phyloP scores from a whole-genome alignment of 1,140 invertebrate species.

The Manduca sexta region DNA sequence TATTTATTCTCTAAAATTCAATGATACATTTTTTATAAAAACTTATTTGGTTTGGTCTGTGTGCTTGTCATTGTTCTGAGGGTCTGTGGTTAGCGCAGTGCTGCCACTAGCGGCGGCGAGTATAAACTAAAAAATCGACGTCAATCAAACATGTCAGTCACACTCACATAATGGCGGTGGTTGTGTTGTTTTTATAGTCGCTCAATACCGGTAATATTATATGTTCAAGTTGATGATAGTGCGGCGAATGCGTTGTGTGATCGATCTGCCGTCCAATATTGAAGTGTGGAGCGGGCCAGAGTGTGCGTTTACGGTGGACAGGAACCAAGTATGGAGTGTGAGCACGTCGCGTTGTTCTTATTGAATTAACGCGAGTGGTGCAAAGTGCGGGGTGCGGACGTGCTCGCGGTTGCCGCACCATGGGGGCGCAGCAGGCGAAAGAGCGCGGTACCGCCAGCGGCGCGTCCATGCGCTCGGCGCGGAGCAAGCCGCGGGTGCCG shows the following conservation, averaged over 20 bases:
- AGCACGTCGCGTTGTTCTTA: slow-evolving; percentile 41
- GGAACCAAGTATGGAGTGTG: slow-evolving; percentile 33
- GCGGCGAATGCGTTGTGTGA: neutral
- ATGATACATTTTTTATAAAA: too few relatives aligned
- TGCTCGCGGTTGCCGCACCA: slow-evolving; percentile 36
- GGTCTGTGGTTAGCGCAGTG: too few relatives aligned
- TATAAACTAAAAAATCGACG: slow-evolving; percentile 57
- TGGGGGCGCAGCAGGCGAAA: slow-evolving; percentile 93
- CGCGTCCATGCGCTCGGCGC: slow-evolving; percentile 77
- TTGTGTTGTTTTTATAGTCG: slow-evolving; percentile 47
- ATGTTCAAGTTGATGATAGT: slow-evolving; percentile 4
- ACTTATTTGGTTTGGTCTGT: too few relatives aligned
- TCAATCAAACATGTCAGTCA: slow-evolving; percentile 60
- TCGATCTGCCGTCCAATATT: neutral
- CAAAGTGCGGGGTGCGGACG: slow-evolving; percentile 7
- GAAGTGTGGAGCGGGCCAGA: neutral
- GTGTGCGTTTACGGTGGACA: neutral
- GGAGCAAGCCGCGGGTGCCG: slow-evolving; percentile 80
- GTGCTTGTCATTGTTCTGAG: too few relatives aligned
- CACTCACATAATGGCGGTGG: slow-evolving; percentile 62
- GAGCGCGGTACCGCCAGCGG: slow-evolving; percentile 81
- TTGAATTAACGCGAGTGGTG: slow-evolving; percentile 40
- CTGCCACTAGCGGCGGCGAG: slow-evolving; percentile 26
- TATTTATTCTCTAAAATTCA: too few relatives aligned
- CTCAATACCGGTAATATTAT: neutral